Evolutionary conservation across 2,888 invertebrate species (phyloP).

Genomic region (Trichogramma evanescens): DNA sequence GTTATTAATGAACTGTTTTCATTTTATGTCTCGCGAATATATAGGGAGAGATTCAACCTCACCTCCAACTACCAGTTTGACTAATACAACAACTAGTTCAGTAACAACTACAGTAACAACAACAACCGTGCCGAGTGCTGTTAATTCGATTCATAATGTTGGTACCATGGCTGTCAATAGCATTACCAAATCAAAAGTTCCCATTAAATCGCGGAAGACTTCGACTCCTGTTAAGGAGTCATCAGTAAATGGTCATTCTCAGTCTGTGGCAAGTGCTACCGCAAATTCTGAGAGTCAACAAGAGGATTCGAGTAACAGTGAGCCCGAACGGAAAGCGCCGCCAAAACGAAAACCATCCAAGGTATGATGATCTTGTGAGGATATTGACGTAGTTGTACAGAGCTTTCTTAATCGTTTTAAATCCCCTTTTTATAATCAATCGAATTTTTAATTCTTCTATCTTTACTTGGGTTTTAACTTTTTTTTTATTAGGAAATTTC

Average conservation of each 20-base stretch:
- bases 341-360: conserved; percentile 63
- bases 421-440: no score
- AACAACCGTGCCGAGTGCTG: conserved; percentile 47
- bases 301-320: conserved; percentile 65
- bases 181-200: conserved; percentile 53
- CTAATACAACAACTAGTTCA: conserved; percentile 3
- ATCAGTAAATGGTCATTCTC: conserved; percentile 50
- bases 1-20: no score
- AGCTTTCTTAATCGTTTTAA: no score
- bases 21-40: conserved; percentile 15
- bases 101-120: conserved; percentile 28
- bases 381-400: no score
- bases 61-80: conserved; percentile 3
- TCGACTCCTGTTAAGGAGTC: conserved; percentile 43
- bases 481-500: no score
- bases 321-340: conserved; percentile 55
- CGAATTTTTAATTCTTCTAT: no score
- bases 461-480: no score
- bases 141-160: conserved; percentile 54
- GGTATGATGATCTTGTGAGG: conserved; percentile 35
- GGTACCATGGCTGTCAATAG: conserved; percentile 62
- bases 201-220: conserved; percentile 45
- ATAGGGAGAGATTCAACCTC: conserved; percentile 27
- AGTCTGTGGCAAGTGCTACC: conserved; percentile 7
- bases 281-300: conserved; percentile 49